Evolutionary conservation across 2,797 vertebrate genomes (phyloP).

Genomic region (Aphelocoma californica): DNA sequence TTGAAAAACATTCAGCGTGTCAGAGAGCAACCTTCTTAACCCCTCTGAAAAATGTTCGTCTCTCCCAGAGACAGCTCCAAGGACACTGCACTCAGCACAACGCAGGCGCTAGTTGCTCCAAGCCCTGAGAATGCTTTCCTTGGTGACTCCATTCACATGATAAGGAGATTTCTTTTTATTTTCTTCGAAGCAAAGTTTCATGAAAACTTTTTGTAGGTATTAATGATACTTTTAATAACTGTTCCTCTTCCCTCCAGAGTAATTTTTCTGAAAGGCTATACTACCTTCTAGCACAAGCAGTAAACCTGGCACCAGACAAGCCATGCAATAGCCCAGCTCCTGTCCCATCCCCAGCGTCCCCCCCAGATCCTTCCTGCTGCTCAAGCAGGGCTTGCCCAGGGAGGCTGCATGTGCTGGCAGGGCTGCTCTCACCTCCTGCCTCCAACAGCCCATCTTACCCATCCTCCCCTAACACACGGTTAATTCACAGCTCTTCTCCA

Average conservation of each 20-base stretch:
- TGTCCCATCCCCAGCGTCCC: neutral
- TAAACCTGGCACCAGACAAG: neutral
- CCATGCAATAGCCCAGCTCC: neutral
- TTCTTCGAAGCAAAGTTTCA: neutral
- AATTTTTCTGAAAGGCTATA: neutral
- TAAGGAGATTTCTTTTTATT: neutral
- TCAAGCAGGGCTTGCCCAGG: neutral
- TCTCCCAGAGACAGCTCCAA: neutral
- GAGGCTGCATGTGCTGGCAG: neutral
- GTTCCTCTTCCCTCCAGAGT: neutral
- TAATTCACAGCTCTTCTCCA: neutral
- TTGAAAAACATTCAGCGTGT: conserved; percentile 14
- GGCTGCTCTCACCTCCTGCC: neutral
- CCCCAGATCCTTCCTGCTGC: fast-evolving
- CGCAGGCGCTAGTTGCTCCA: neutral
- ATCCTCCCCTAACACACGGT: neutral
- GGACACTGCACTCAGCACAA: neutral
- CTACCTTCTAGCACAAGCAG: neutral
- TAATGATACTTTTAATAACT: neutral
- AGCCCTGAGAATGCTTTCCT: neutral
- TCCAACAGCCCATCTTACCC: neutral
- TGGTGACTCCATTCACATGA: neutral
- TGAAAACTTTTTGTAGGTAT: neutral
- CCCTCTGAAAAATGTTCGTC: neutral
- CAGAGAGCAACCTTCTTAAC: neutral